These are phyloP conservation scores for Corella eumyota DNA, from an alignment of 23 tunicate species.

Conservation along the genomic window DNA sequence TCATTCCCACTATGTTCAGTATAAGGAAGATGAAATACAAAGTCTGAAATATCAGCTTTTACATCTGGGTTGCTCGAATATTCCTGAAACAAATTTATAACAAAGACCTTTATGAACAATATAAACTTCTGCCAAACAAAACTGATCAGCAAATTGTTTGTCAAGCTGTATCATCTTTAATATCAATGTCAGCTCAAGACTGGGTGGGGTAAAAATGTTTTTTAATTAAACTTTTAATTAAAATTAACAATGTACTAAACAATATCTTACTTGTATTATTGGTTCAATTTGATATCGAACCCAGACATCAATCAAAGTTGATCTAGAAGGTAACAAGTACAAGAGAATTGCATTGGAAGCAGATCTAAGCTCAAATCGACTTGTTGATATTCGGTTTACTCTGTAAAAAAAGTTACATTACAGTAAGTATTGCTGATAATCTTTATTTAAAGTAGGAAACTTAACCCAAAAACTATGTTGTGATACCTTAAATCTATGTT, in stretches of 20 bases:
- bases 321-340: background rate
- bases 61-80: constrained; percentile 26
- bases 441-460: background rate
- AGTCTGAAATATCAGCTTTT: constrained; percentile 22
- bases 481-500: no score
- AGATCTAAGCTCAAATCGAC: constrained; percentile 21
- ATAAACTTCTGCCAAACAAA: no score
- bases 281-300: constrained; percentile 7
- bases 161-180: no score
- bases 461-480: background rate
- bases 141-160: no score
- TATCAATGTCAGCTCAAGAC: no score
- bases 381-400: background rate
- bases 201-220: no score
- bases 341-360: background rate
- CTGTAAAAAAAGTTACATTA: constrained; percentile 1
- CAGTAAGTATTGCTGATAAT: background rate
- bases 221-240: no score
- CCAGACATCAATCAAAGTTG: background rate
- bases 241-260: no score
- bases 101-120: no score
- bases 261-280: no score
- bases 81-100: no score
- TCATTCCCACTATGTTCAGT: background rate
- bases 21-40: constrained; percentile 6